Evolutionary conservation across 2,113 vertebrate genomes (phyloP).

Genomic region (Calyptomena viridis): DNA sequence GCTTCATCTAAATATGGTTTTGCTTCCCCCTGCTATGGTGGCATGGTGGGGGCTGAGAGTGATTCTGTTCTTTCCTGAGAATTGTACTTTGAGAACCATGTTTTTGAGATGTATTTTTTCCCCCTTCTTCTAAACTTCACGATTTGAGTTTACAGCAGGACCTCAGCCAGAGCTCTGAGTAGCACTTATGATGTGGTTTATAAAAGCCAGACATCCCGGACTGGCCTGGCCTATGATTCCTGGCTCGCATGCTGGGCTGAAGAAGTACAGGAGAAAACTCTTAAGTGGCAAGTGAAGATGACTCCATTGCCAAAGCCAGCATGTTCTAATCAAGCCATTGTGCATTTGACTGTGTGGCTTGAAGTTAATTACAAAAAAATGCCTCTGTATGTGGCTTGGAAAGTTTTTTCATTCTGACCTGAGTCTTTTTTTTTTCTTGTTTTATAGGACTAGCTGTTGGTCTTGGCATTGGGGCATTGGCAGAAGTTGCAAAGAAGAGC

Average conservation of each 20-base stretch:
- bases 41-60: background rate
- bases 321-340: background rate
- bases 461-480: slow-evolving; percentile 91
- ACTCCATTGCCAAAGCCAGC: background rate
- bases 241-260: background rate
- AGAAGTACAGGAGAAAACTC: background rate
- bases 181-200: background rate
- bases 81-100: background rate
- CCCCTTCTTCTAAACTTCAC: background rate
- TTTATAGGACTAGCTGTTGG: slow-evolving; percentile 90
- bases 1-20: background rate
- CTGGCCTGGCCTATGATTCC: background rate
- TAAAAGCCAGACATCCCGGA: background rate
- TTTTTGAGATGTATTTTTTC: background rate
- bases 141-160: background rate
- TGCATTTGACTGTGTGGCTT: background rate
- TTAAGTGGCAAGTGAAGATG: background rate
- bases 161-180: background rate
- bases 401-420: background rate
- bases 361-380: background rate
- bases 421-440: background rate
- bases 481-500: slow-evolving; percentile 96
- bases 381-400: background rate
- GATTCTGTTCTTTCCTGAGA: background rate
- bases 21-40: background rate